Percentiles rank a stretch among this genome's conserved stretches.
Evolutionary conservation across 2,888 invertebrate species (phyloP).

Genomic region (Phengaris alcon): DNA sequence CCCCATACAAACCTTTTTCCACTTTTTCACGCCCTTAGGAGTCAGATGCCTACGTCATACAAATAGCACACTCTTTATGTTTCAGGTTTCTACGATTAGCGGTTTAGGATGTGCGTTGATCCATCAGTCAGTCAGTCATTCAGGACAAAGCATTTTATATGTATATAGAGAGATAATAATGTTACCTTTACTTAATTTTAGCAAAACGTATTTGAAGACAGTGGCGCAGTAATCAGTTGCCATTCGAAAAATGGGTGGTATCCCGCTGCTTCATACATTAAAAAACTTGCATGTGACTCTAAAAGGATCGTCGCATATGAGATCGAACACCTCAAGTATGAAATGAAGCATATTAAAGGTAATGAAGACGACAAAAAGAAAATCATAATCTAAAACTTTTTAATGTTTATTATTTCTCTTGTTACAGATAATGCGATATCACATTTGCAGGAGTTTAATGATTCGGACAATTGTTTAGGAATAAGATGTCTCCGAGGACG

Average conservation of each 20-base stretch:
- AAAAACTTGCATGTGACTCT: slow-evolving; percentile 79
- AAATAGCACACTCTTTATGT: too few relatives aligned
- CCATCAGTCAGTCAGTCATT: too few relatives aligned
- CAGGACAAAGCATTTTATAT: too few relatives aligned
- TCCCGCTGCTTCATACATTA: slow-evolving; percentile 82
- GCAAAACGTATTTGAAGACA: slow-evolving; percentile 47
- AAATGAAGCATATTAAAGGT: slow-evolving; percentile 75
- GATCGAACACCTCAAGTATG: slow-evolving; percentile 74
- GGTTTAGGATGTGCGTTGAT: too few relatives aligned
- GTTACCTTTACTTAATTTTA: neutral
- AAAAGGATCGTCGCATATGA: slow-evolving; percentile 67
- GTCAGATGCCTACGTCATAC: too few relatives aligned
- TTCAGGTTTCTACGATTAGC: too few relatives aligned
- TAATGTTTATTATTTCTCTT: neutral
- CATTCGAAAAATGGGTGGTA: slow-evolving; percentile 84
- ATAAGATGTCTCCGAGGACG: slow-evolving; percentile 84
- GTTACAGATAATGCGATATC: neutral
- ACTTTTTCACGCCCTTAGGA: too few relatives aligned
- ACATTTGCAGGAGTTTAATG: slow-evolving; percentile 34
- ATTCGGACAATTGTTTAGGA: slow-evolving; percentile 73
- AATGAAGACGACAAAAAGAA: slow-evolving; percentile 36
- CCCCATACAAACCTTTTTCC: too few relatives aligned
- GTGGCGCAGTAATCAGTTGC: slow-evolving; percentile 86
- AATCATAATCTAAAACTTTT: slow-evolving; percentile 11
- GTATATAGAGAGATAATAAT: neutral